Percentiles rank a stretch among this genome's conserved stretches.
Evolutionary conservation across 2,797 vertebrate genomes (phyloP).

Genomic region (Liasis olivaceus): DNA sequence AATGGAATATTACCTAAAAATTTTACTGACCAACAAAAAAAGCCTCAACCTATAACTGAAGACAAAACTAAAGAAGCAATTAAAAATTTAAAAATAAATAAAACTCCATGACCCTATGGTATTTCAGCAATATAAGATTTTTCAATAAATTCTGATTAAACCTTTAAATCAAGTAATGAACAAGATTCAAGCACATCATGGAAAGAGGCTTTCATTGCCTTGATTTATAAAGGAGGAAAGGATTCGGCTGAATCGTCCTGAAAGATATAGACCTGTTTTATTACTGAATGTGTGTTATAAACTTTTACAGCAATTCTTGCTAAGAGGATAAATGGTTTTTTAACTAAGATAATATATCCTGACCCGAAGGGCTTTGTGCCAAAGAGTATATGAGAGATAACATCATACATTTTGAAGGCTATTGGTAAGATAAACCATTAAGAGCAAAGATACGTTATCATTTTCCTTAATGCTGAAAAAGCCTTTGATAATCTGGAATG

Average conservation of each 20-base stretch:
- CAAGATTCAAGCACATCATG: background rate
- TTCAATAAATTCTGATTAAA: background rate
- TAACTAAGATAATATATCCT: background rate
- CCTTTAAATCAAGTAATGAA: background rate
- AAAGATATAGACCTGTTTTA: background rate
- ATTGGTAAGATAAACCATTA: background rate
- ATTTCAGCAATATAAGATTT: background rate
- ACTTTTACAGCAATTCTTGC: background rate
- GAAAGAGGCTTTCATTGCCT: background rate
- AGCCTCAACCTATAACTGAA: background rate
- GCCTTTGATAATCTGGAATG: background rate
- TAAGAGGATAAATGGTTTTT: background rate
- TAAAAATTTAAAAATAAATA: background rate
- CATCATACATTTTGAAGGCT: background rate
- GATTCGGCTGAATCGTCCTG: background rate
- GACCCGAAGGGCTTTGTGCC: background rate
- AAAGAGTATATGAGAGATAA: background rate
- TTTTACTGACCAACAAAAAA: background rate
- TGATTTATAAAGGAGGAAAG: background rate
- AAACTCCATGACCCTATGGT: background rate
- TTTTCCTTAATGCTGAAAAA: background rate
- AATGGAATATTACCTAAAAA: background rate
- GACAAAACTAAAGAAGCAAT: background rate
- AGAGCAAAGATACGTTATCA: background rate
- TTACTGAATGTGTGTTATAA: background rate